phyloP scores from a whole-genome alignment of 2,888 invertebrate species.

The Brachynemurus nebulosus region DNA sequence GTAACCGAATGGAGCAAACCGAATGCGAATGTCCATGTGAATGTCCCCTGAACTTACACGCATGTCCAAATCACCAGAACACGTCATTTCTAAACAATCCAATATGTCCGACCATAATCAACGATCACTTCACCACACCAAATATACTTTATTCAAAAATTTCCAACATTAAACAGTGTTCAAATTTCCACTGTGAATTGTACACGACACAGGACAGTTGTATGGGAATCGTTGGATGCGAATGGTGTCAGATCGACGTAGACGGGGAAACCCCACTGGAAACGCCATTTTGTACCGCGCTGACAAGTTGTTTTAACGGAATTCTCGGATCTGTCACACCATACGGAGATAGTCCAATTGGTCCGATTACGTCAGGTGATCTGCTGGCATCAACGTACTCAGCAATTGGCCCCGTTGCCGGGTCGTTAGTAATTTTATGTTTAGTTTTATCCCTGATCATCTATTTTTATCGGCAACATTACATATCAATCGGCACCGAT shows the following conservation, averaged over 20 bases:
- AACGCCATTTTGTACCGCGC: constrained; percentile 65
- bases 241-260: constrained; percentile 76
- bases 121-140: constrained; percentile 19
- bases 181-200: constrained; percentile 52
- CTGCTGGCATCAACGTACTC: constrained; percentile 41
- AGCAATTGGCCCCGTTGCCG: constrained; percentile 76
- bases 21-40: constrained; percentile 95
- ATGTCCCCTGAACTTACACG: constrained; percentile 40
- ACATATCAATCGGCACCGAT: constrained; percentile 29
- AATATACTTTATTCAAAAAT: constrained; percentile 18
- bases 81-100: constrained; percentile 23
- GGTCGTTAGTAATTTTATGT: constrained; percentile 69
- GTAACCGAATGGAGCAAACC: constrained; percentile 85
- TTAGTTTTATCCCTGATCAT: constrained; percentile 68
- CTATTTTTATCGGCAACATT: constrained; percentile 68
- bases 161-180: constrained; percentile 41
- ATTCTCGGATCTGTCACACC: constrained; percentile 71
- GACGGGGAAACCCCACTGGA: constrained; percentile 55
- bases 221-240: constrained; percentile 65
- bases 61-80: constrained; percentile 25
- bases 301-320: constrained; percentile 74
- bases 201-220: constrained; percentile 50
- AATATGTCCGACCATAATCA: constrained; percentile 25
- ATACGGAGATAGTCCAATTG: constrained; percentile 57
- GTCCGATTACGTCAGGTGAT: constrained; percentile 26